Base-by-base conservation (phyloP, 2,888 invertebrate species). In the Pedicia rivosa region DNA sequence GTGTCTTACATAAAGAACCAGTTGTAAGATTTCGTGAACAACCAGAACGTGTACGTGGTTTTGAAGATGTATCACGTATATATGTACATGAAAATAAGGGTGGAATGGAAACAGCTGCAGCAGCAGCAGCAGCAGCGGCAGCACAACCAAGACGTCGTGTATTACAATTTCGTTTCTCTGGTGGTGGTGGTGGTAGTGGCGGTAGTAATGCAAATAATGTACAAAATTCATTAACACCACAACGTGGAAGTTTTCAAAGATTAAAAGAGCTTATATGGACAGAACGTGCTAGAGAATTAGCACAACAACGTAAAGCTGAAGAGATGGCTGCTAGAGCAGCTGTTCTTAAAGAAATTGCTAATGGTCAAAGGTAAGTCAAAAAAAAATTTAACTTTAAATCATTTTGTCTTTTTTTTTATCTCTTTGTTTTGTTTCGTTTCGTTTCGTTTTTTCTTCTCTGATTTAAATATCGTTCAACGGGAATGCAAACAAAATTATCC, bases 201-300 rank as follows among this genome's bases (percentile, higher is more conserved):
- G n/a, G 15, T 9, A 20, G 35, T 5, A 37, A 35, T 29, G 30
- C 15, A 20, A 14, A 13, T 7, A 24, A 35, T 15, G 30, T 28
- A 27, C 30, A 35, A 22, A 54, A 52, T 42, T 42, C 48, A 3
- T 48, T 54, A 10, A 48, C 53, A n/a, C 44, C 50, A 4, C 53
- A 57, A 17, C 56, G 56, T 34, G 60, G 59, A 2, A 60, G 53
- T 48, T 84, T 86, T 53, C 78, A 84, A 48, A 75, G 79, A 45
- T 64, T 86, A 36, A 84, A 82, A 65, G 81, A 84, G 50, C 54
- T 86, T 45, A 78, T 84, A 48, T 68, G 77, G 36, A 77, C 75
- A 20, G 84, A 86, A 51, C 68, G 82, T 32, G 74, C 79, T 2
- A 70, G 78, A 30, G 83, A 84, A 50, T 60, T 82, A 42, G 74